phyloP scores from a whole-genome alignment of 23 tunicate species.

The Styela clava region DNA sequence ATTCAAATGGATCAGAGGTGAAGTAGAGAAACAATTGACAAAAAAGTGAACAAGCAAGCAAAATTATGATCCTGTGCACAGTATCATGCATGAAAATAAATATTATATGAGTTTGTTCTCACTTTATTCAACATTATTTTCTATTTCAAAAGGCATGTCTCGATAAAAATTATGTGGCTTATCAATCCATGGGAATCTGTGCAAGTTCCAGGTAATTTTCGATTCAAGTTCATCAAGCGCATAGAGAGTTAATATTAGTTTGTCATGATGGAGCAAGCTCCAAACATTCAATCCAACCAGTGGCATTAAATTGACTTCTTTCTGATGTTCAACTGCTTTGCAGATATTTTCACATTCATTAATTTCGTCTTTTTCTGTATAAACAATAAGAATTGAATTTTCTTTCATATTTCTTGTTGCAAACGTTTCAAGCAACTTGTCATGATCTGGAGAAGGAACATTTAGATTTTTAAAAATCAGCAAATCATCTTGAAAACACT shows the following conservation, averaged over 20 bases:
- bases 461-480: slow-evolving; percentile 38
- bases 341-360: slow-evolving; percentile 28
- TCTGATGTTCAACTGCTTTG: slow-evolving; percentile 9
- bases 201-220: slow-evolving; percentile 60
- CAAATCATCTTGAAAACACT: slow-evolving; percentile 54
- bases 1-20: no score
- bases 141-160: slow-evolving; percentile 55
- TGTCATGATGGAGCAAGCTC: slow-evolving; percentile 77
- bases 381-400: slow-evolving; percentile 50
- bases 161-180: slow-evolving; percentile 82
- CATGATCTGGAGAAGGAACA: slow-evolving; percentile 14
- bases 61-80: no score
- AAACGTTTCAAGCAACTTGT: slow-evolving; percentile 20
- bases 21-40: no score
- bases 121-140: background rate
- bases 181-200: slow-evolving; percentile 57
- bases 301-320: slow-evolving; percentile 52
- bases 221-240: slow-evolving; percentile 71
- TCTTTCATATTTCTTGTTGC: slow-evolving; percentile 28
- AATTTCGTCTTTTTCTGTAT: slow-evolving; percentile 20
- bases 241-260: slow-evolving; percentile 40
- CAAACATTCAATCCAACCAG: slow-evolving; percentile 60
- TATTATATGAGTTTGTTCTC: no score
- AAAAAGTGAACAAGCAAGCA: no score
- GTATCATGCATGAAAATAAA: no score